Percentiles rank a stretch among this genome's conserved stretches.
phyloP scores from a whole-genome alignment of 2,888 invertebrate genomes.

The Dicranocentrus wangi region DNA sequence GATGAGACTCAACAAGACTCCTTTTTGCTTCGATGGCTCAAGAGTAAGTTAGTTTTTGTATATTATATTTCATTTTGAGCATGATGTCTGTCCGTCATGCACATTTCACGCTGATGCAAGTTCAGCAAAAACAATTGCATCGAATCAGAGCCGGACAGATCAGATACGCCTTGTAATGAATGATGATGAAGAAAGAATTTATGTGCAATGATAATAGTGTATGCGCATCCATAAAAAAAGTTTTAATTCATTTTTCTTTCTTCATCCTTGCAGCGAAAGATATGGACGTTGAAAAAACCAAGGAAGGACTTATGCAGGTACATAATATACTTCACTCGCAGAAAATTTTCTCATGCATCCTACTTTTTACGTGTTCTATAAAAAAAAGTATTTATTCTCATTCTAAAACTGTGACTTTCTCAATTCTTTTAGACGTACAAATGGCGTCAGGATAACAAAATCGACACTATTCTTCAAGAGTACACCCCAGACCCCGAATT shows the following conservation, averaged over 20 bases:
- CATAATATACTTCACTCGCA: background rate
- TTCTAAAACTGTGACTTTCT: conserved; percentile 1
- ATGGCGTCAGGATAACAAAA: conserved; percentile 68
- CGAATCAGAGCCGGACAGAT: no score
- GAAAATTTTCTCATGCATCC: no score
- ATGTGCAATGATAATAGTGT: no score
- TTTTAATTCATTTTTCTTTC: background rate
- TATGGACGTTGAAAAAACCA: conserved; percentile 71
- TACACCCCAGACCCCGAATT: conserved; percentile 69
- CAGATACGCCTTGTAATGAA: no score
- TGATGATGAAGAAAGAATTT: no score
- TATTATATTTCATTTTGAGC: background rate
- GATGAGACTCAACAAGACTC: conserved; percentile 67
- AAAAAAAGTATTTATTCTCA: conserved; percentile 6
- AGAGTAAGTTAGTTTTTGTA: conserved; percentile 55
- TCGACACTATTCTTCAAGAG: conserved; percentile 65
- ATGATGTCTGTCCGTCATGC: no score
- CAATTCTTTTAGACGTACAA: conserved; percentile 63
- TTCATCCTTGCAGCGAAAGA: conserved; percentile 62
- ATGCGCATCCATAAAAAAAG: no score
- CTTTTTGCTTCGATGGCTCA: conserved; percentile 70
- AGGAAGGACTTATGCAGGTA: conserved; percentile 67
- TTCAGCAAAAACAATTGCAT: no score
- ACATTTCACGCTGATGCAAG: no score
- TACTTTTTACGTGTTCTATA: no score